These are phyloP conservation scores for Pyrochroa serraticornis DNA, from an alignment of 2,888 invertebrate genomes.

Conservation along the genomic window DNA sequence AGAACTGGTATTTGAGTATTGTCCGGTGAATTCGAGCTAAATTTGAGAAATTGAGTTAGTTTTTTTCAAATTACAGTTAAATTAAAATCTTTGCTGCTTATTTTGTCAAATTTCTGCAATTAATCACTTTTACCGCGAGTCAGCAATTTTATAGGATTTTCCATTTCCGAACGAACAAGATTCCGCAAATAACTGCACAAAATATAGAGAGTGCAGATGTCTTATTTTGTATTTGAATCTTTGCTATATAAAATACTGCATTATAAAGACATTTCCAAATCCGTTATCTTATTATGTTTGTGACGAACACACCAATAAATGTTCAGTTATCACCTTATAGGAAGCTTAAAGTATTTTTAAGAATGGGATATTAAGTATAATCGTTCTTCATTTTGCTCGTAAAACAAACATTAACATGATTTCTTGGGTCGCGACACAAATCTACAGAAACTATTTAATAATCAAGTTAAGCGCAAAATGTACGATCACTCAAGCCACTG, in stretches of 20 bases:
- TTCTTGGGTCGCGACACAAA: no score
- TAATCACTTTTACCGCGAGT: no score
- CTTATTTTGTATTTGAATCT: conserved; percentile 13
- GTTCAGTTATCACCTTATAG: conserved; percentile 20
- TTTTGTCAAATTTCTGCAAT: no score
- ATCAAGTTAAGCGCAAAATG: no score
- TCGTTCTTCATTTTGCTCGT: conserved; percentile 1
- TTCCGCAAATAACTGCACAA: conserved; percentile 3
- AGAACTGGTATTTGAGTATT: conserved; percentile 27
- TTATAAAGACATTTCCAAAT: conserved; percentile 20
- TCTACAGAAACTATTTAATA: no score
- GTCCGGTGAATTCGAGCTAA: conserved; percentile 23
- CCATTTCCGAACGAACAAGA: no score
- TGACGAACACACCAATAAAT: conserved; percentile 21
- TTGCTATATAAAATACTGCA: conserved; percentile 14
- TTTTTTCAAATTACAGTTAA: conserved; percentile 24
- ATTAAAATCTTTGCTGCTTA: no score
- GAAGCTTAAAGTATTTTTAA: conserved; percentile 16
- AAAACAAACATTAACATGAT: conserved; percentile 12
- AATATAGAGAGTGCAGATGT: conserved; percentile 11
- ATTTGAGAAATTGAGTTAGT: conserved; percentile 22
- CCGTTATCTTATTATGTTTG: conserved; percentile 26
- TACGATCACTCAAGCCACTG: no score
- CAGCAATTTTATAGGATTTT: no score
- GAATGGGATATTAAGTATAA: conserved; percentile 1